Percentiles rank a stretch among this genome's conserved stretches.
Conservation (phyloP, 2,888 invertebrate genomes). For the Timema podura region DNA sequence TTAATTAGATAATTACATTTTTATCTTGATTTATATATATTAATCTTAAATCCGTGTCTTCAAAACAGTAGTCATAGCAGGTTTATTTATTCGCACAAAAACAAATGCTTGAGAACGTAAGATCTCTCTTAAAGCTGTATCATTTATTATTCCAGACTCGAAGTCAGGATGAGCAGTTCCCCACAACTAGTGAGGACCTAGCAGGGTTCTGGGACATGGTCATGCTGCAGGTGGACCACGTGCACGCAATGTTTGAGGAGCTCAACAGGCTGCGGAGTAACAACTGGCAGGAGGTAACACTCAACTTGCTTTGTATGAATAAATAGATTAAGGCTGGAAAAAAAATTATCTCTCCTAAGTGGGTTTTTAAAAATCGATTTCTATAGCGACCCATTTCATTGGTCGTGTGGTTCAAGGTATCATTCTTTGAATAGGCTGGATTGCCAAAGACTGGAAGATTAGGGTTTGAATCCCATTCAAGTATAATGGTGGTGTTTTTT, state of each 20-base stretch:
- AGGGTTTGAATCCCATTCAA: too few species aligned
- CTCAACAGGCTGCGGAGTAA: constrained; percentile 59
- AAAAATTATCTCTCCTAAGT: not conserved
- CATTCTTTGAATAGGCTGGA: not conserved
- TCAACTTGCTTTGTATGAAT: constrained; percentile 12
- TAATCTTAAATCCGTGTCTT: not conserved
- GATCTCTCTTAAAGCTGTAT: too few species aligned
- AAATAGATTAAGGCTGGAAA: not conserved
- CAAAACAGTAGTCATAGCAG: not conserved
- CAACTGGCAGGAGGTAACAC: constrained; percentile 60
- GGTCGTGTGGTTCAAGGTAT: not conserved
- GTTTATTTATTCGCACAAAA: not conserved
- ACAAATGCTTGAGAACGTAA: too few species aligned
- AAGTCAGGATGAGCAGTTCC: constrained; percentile 73
- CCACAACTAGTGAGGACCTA: constrained; percentile 83
- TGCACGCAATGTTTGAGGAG: constrained; percentile 72
- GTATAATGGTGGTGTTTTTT: too few species aligned
- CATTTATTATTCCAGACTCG: constrained; percentile 49
- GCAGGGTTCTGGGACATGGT: constrained; percentile 99
- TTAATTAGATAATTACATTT: too few species aligned
- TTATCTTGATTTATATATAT: not conserved
- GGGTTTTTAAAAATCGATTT: too few species aligned
- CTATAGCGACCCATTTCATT: too few species aligned
- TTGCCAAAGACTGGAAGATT: too few species aligned
- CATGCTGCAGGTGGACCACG: constrained; percentile 81